Conservation (phyloP, 2,113 vertebrate species). For the Erpornis zantholeuca region DNA sequence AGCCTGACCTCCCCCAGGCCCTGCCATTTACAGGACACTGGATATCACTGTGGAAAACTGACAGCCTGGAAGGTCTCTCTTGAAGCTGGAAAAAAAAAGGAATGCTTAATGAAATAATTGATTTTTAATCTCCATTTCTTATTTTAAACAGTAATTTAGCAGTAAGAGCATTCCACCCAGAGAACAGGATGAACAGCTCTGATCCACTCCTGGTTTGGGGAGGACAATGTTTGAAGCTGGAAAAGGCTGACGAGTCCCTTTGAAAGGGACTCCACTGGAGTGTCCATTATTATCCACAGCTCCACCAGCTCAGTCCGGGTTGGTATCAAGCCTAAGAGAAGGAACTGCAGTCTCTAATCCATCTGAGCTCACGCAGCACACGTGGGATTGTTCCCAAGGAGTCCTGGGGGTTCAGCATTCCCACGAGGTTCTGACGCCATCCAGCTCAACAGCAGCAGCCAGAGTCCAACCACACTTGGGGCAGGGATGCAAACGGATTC, state of each 20-base stretch:
- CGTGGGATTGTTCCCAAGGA: not conserved
- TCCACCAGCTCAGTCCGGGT: not conserved
- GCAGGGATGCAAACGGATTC: not conserved
- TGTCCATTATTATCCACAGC: fast-evolving
- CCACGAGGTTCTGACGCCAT: slow-evolving; percentile 10
- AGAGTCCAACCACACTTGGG: not conserved
- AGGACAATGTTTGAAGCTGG: not conserved
- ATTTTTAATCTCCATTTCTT: not conserved
- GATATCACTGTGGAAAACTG: not conserved
- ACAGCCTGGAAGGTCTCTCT: not conserved
- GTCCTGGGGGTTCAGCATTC: not conserved
- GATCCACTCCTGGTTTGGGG: not conserved
- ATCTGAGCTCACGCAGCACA: not conserved
- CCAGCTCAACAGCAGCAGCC: slow-evolving; percentile 68
- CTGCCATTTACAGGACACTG: not conserved
- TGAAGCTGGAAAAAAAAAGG: not conserved
- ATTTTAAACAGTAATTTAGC: not conserved
- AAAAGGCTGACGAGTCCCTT: not conserved
- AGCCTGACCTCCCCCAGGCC: not conserved
- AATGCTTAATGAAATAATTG: not conserved
- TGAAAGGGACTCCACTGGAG: not conserved
- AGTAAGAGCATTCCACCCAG: not conserved
- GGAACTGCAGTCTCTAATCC: not conserved
- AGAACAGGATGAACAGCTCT: not conserved
- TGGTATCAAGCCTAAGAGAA: not conserved